Evolutionary conservation across 1,140 invertebrate species (phyloP).

Genomic region (Polyergus mexicanus): DNA sequence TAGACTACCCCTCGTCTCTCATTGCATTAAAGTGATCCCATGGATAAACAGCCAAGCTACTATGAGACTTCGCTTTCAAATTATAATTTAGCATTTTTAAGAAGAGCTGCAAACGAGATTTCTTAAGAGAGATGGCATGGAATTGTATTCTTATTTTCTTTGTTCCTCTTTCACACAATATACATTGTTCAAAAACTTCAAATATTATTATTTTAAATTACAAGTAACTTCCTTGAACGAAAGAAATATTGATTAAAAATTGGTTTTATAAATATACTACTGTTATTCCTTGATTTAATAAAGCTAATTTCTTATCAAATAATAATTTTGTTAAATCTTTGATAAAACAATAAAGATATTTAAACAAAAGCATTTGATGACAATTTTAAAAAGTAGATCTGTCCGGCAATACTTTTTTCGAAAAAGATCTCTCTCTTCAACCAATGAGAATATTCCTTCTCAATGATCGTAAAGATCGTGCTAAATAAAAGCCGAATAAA

Average conservation of each 20-base stretch:
- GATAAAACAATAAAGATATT: not conserved
- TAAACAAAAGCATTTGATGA: not conserved
- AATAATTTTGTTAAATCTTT: slow-evolving; percentile 20
- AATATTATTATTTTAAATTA: not conserved
- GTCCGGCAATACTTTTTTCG: not conserved
- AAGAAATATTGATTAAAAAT: not conserved
- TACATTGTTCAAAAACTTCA: not conserved
- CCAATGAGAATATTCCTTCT: slow-evolving; percentile 64
- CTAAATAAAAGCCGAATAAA: slow-evolving; percentile 64
- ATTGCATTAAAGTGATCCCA: slow-evolving; percentile 81
- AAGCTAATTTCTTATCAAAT: not conserved
- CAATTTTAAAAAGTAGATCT: not conserved
- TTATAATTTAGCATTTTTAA: slow-evolving; percentile 39
- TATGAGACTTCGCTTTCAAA: slow-evolving; percentile 51
- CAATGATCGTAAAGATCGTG: slow-evolving; percentile 66
- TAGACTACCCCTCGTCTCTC: slow-evolving; percentile 75
- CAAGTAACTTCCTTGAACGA: not conserved
- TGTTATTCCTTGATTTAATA: not conserved
- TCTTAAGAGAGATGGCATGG: not conserved
- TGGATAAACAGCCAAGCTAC: slow-evolving; percentile 78
- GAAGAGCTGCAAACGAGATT: not conserved
- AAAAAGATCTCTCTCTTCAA: not conserved
- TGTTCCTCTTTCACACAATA: not conserved
- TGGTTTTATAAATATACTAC: not conserved
- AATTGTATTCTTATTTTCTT: not conserved